Base-by-base conservation (phyloP, 2,888 invertebrate species). In the Apamea sordens region DNA sequence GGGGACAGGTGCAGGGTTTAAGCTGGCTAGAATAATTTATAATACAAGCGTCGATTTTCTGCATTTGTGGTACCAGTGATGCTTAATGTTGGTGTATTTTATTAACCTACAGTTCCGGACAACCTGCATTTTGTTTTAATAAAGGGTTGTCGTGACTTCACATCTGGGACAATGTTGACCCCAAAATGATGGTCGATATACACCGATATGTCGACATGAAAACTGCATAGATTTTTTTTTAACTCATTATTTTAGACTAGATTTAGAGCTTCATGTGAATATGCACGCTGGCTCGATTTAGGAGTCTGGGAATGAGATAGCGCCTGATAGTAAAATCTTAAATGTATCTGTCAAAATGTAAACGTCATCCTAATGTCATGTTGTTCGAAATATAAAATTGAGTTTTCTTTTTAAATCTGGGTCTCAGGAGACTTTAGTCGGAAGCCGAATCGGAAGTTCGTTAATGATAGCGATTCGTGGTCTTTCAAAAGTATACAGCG, bases 1-100 rank as follows among this genome's bases (percentile, higher is more conserved):
- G 11, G n/a, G 53, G 28, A n/a, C 21, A 53, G 56, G 36, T 47
- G 15, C 7, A 53, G 64, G 71, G 13, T 44, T 36, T 53, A 24
- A 71, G 18, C 67, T n/a, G 61, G 24, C 44, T 65, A 11, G 61
- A 71, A 77, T 67, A 71, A 53, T 41, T n/a, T 71, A 56, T n/a
- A n/a, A 71, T 11, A 36, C 36, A 36, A 56, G 11, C n/a, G 13
- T 41, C n/a, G 7, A 71, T 71, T 36, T 56, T 13, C n/a, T 56
- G 18, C 4, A 56, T 11, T 36, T 56, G 21, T 56, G 11, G 11
- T 21, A 41, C 41, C 41, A 56, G 21, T n/a, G n/a, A 53, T n/a
- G 53, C 18, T 53, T 0, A 10, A 32, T 50, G 13, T 47, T 18
- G 1, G 44, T 68, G 11, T 44, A 28, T 21, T 68, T n/a, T 41